Conservation (phyloP, 2,113 vertebrate genomes). For the Saguinus midas region DNA sequence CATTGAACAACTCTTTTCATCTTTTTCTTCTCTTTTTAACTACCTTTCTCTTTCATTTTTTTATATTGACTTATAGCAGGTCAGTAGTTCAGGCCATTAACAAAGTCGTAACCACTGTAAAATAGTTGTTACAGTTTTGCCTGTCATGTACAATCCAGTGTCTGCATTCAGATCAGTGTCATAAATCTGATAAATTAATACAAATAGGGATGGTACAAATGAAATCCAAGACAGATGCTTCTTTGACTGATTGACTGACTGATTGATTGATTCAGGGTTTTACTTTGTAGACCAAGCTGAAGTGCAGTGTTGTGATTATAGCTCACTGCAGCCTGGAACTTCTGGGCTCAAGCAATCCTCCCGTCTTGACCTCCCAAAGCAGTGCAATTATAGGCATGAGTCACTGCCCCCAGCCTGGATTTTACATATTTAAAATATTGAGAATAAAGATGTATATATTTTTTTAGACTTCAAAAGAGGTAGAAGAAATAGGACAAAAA, state of each 20-base stretch:
- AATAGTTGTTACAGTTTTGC: neutral
- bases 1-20: neutral
- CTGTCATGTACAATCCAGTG: neutral
- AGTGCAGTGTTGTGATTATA: no score
- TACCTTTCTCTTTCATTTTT: neutral
- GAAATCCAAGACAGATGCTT: neutral
- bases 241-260: neutral
- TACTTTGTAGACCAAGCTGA: no score
- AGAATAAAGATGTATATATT: neutral
- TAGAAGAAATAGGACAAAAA: constrained; percentile 3
- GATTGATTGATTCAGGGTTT: no score
- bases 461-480: constrained; percentile 5
- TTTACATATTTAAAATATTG: neutral
- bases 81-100: neutral
- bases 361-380: no score
- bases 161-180: neutral
- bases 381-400: no score
- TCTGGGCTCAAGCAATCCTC: no score
- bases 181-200: neutral
- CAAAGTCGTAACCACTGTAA: neutral
- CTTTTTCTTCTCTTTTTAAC: neutral
- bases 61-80: neutral
- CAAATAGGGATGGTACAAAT: neutral
- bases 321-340: no score
- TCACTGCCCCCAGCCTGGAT: neutral